A percentile compares a stretch with the other conserved stretches of the same genome.
Evolutionary conservation across 2,888 invertebrate species (phyloP).

Genomic region (Aphidius colemani): DNA sequence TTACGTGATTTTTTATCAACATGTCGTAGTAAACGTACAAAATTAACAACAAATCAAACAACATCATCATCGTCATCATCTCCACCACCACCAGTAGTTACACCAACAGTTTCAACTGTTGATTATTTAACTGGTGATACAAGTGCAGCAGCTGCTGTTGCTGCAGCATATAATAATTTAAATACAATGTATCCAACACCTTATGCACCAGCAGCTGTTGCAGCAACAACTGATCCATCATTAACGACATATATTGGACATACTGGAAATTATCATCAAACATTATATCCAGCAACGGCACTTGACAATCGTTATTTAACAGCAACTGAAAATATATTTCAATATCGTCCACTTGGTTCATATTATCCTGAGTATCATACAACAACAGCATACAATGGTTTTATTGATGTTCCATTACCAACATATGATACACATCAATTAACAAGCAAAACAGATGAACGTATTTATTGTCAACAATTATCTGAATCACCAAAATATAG

Average conservation of each 20-base stretch:
- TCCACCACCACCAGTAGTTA: slow-evolving; percentile 60
- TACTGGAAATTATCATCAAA: slow-evolving; percentile 70
- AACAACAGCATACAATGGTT: slow-evolving; percentile 79
- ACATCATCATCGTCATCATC: slow-evolving; percentile 66
- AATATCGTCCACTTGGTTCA: slow-evolving; percentile 83
- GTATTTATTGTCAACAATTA: slow-evolving; percentile 67
- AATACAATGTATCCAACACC: slow-evolving; percentile 82
- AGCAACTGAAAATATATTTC: slow-evolving; percentile 82
- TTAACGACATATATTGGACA: slow-evolving; percentile 72
- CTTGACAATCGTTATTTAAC: slow-evolving; percentile 71
- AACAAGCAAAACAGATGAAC: slow-evolving; percentile 64
- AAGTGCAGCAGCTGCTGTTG: slow-evolving; percentile 68
- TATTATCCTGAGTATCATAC: slow-evolving; percentile 82
- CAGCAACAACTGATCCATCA: slow-evolving; percentile 70
- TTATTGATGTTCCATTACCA: slow-evolving; percentile 76
- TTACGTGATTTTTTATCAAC: slow-evolving; percentile 90
- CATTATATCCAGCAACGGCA: slow-evolving; percentile 63
- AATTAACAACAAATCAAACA: slow-evolving; percentile 59
- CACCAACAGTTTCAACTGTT: slow-evolving; percentile 66
- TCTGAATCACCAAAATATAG: slow-evolving; percentile 64
- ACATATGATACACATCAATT: slow-evolving; percentile 68
- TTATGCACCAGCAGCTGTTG: slow-evolving; percentile 76
- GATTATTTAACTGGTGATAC: slow-evolving; percentile 71
- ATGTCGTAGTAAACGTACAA: slow-evolving; percentile 78
- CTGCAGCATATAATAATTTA: slow-evolving; percentile 79